Base-by-base conservation (phyloP, 2,888 invertebrate species). In the Caenorhabditis macrosperma region DNA sequence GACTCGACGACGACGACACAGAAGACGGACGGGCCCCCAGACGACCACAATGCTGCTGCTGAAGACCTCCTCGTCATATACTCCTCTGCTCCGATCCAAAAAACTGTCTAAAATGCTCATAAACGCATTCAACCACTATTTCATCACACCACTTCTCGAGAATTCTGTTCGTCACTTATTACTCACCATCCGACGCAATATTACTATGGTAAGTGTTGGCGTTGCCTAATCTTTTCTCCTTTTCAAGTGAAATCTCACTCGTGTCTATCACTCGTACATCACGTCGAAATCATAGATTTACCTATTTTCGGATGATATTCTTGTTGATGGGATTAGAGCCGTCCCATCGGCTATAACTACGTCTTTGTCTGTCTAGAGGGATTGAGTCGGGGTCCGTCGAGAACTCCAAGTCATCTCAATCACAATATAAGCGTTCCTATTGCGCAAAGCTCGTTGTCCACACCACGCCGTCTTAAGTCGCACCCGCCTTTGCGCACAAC, bases 1-100 rank as follows among this genome's bases (percentile, higher is more conserved):
- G 79, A 75, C 71, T 78, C 79, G 67, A 68, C 76, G 76, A 66
- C 75, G 75, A 69, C 76, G 66, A 66, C 61, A 67, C 68, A 76
- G 68, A 76, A 76, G 76, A 76, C 76, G 63, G 76, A 33, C 15
- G 10, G 6, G 12, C 30, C 41, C 68, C 66, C 57, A 67, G 67
- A 61, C 79, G 50, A 71, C 63, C 82, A 80, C 78, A 76, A 71
- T 78, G 69, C 78, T 61, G 71, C 66, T 57, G 59, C 60, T 66
- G 71, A 71, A 72, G 78, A 72, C 78, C 64, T 66, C 64, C 24
- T 68, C 72, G 66, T 60, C 74, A 66, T 60, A 75, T 67, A 66
- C 60, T 54, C 67, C 66, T 59, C 66, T 61, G 66, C 74, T 74
- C 64, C 30, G 38, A 26, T 66, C 57, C 54, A 22, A 41, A 54